Evolutionary conservation across 2,888 invertebrate genomes (phyloP).

Genomic region (Selenia dentaria): DNA sequence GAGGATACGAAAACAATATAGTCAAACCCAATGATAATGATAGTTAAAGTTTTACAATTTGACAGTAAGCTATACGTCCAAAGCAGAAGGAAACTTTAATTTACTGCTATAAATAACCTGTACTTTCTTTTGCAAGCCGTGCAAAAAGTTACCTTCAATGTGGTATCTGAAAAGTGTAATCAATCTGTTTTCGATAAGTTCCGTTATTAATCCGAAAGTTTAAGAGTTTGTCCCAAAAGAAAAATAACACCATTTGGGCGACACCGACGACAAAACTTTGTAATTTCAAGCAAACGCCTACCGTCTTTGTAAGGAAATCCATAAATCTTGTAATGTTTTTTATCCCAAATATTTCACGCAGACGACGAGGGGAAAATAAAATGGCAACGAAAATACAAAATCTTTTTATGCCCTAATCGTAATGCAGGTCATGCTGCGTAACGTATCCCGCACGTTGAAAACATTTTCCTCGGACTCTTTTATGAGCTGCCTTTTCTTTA

Average conservation of each 20-base stretch:
- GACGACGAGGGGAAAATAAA: slow-evolving; percentile 8
- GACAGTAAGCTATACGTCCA: too few relatives aligned
- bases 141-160: too few relatives aligned
- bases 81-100: too few relatives aligned
- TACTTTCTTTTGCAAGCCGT: too few relatives aligned
- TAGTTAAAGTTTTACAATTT: too few relatives aligned
- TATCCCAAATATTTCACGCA: slow-evolving; percentile 9
- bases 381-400: slow-evolving; percentile 7
- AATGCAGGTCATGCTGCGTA: slow-evolving; percentile 7
- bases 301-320: slow-evolving; percentile 7
- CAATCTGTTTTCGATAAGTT: too few relatives aligned
- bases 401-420: slow-evolving; percentile 11
- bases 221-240: neutral
- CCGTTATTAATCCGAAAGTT: slow-evolving; percentile 9
- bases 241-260: slow-evolving; percentile 13
- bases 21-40: too few relatives aligned
- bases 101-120: too few relatives aligned
- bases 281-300: slow-evolving; percentile 17
- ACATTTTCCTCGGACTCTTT: slow-evolving; percentile 12
- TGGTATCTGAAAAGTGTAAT: too few relatives aligned
- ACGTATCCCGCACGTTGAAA: slow-evolving; percentile 10
- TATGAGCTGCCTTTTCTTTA: slow-evolving; percentile 13
- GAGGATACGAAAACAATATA: too few relatives aligned
- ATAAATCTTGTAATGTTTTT: slow-evolving; percentile 21
- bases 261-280: slow-evolving; percentile 13